These are phyloP conservation scores for Phainopepla nitens DNA, from an alignment of 2,113 vertebrate genomes.

Conservation along the genomic window DNA sequence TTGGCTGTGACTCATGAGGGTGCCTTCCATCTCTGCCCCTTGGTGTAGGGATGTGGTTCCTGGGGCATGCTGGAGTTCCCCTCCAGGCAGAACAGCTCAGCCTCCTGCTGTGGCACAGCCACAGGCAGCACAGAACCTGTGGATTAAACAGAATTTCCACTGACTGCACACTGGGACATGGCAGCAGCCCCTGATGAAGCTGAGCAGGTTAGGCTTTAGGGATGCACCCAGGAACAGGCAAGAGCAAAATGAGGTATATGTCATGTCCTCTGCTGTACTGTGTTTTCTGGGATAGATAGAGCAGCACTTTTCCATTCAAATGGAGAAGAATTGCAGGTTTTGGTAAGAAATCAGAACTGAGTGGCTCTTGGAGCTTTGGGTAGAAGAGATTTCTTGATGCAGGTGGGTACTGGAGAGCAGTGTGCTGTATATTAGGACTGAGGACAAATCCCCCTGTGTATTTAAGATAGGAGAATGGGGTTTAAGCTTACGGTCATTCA, in stretches of 20 bases:
- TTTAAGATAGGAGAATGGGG: background rate
- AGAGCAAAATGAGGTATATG: rapidly evolving
- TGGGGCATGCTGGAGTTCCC: background rate
- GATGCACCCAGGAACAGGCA: background rate
- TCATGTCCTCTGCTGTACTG: background rate
- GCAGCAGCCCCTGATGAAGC: background rate
- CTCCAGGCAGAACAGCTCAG: background rate
- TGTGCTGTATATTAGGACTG: background rate
- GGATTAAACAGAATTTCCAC: background rate
- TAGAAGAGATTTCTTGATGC: background rate
- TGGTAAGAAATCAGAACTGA: background rate
- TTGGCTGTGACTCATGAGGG: background rate
- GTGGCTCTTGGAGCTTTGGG: background rate
- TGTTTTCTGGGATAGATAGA: background rate
- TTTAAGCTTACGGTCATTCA: background rate
- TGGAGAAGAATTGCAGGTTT: background rate
- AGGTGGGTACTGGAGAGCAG: background rate
- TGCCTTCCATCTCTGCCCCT: background rate
- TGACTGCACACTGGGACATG: rapidly evolving
- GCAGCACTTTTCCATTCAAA: background rate
- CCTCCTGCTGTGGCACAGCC: background rate
- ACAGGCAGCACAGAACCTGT: rapidly evolving
- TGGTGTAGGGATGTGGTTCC: background rate
- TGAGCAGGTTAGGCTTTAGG: background rate
- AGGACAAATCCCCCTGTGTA: background rate